Conservation (phyloP, 2,888 invertebrate species). For the Parelbella ahira region DNA sequence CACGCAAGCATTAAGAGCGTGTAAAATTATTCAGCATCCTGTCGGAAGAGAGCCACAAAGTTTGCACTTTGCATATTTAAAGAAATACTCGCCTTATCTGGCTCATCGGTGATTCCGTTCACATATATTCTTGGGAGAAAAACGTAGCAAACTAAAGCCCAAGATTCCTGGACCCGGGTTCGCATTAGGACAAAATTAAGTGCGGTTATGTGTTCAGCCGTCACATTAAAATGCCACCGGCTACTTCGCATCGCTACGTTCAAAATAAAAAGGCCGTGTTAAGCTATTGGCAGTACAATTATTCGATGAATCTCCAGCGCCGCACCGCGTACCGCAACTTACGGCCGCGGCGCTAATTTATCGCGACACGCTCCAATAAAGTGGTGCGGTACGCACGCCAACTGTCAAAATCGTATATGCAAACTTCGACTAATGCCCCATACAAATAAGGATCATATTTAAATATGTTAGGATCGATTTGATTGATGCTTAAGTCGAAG, state of each 20-base stretch:
- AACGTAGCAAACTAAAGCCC: conserved; percentile 53
- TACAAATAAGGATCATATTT: conserved; percentile 19
- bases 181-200: conserved; percentile 79
- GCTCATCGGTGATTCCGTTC: conserved; percentile 70
- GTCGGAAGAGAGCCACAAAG: conserved; percentile 68
- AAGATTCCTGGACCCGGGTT: conserved; percentile 59
- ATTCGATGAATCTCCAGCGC: conserved; percentile 56
- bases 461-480: conserved; percentile 14
- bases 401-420: conserved; percentile 25
- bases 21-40: conserved; percentile 76
- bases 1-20: conserved; percentile 73
- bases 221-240: conserved; percentile 76
- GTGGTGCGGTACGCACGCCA: conserved; percentile 30
- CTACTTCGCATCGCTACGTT: conserved; percentile 57
- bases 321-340: conserved; percentile 44
- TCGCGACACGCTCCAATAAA: conserved; percentile 37
- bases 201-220: conserved; percentile 74
- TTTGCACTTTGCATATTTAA: conserved; percentile 78
- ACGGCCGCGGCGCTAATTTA: conserved; percentile 48
- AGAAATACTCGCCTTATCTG: conserved; percentile 73
- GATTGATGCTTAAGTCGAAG: conserved; percentile 22
- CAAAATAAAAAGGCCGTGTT: conserved; percentile 53
- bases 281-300: conserved; percentile 62
- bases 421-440: conserved; percentile 12
- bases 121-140: conserved; percentile 64